Conservation (phyloP, 1,140 invertebrate genomes). For the Habropoda laboriosa region DNA sequence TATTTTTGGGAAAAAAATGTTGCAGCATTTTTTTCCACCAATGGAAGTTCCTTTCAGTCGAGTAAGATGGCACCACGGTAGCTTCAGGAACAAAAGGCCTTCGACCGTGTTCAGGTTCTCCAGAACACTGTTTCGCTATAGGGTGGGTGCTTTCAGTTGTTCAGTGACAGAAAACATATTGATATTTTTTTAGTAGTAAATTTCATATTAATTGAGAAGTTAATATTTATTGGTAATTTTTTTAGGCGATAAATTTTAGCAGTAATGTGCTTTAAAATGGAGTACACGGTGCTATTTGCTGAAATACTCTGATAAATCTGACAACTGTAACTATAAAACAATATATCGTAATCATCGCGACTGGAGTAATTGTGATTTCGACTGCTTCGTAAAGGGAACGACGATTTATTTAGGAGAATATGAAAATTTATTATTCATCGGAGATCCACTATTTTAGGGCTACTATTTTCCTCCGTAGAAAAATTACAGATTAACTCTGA, state of each 20-base stretch:
- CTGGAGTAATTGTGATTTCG: background rate
- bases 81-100: background rate
- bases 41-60: background rate
- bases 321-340: background rate
- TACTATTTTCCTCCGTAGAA: no score
- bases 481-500: no score
- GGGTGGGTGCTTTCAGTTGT: no score
- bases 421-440: background rate
- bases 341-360: background rate
- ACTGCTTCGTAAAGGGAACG: background rate
- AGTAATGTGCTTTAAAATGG: background rate
- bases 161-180: background rate
- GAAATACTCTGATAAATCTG: background rate
- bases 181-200: no score
- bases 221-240: background rate
- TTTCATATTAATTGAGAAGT: background rate
- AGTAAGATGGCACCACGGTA: constrained; percentile 39
- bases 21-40: constrained; percentile 1
- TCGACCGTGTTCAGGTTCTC: rapidly evolving
- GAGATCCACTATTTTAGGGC: no score
- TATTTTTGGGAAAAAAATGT: constrained; percentile 18
- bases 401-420: background rate
- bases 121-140: background rate
- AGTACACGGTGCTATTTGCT: background rate
- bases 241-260: background rate